These are phyloP conservation scores for Macrosiphum euphorbiae DNA, from an alignment of 2,888 invertebrate species.

Conservation along the genomic window DNA sequence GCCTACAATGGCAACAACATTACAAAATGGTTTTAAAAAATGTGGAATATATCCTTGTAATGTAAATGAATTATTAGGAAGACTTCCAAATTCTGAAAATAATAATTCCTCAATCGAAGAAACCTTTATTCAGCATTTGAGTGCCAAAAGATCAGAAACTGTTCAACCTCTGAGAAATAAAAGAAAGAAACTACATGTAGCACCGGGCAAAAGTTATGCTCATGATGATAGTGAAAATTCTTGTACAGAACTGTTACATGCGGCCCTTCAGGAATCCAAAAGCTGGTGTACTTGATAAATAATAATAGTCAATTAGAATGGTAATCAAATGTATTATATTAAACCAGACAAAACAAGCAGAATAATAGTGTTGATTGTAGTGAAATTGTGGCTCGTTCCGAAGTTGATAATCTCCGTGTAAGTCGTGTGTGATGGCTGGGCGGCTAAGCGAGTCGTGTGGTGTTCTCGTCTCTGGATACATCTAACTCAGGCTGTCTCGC, in stretches of 20 bases:
- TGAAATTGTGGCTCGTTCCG: no score
- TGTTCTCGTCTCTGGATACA: no score
- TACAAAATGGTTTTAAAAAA: not conserved
- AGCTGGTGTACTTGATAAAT: no score
- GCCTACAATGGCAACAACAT: not conserved
- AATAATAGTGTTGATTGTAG: no score
- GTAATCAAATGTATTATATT: no score
- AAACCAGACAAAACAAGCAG: no score
- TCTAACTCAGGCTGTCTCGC: no score
- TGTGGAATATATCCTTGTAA: not conserved
- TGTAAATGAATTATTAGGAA: not conserved
- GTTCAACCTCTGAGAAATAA: not conserved
- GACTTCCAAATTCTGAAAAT: not conserved
- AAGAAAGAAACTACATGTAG: conserved; percentile 13
- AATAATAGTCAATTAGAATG: no score
- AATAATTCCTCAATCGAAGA: not conserved
- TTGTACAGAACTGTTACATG: not conserved
- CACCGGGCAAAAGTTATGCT: conserved; percentile 11
- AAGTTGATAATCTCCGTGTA: no score
- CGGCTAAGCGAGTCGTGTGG: no score
- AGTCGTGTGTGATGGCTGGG: no score
- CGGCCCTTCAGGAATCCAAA: no score
- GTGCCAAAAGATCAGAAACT: conserved; percentile 4
- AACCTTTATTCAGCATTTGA: conserved; percentile 18
- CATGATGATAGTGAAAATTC: not conserved